A percentile compares a stretch with the other conserved stretches of the same genome.
Conservation (phyloP, 2,113 vertebrate genomes). For the Cariama cristata region DNA sequence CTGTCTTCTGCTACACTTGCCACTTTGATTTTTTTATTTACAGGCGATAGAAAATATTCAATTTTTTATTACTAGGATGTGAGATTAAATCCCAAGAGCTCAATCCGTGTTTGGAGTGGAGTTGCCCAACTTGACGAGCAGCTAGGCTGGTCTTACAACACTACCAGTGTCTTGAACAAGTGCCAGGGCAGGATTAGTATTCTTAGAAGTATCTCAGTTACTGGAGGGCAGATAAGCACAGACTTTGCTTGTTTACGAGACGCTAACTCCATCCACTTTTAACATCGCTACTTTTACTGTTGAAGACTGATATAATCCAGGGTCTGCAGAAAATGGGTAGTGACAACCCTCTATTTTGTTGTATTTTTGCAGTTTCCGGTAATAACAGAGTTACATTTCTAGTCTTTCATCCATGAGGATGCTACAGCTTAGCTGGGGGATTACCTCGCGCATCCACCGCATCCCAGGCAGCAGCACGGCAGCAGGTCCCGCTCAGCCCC, state of each 20-base stretch:
- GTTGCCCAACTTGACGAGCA: not conserved
- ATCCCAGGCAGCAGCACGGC: not conserved
- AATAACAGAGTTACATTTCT: not conserved
- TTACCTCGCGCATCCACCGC: not conserved
- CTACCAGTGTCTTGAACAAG: not conserved
- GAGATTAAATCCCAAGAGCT: not conserved
- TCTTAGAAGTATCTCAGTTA: not conserved
- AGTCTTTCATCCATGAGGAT: not conserved
- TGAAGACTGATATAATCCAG: not conserved
- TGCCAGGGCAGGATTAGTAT: not conserved
- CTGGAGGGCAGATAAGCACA: not conserved
- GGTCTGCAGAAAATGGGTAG: not conserved
- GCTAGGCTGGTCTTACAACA: not conserved
- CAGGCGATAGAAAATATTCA: not conserved
- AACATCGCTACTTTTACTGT: not conserved
- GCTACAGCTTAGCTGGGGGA: not conserved
- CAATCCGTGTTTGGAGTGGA: not conserved
- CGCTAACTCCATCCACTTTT: not conserved
- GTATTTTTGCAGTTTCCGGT: not conserved
- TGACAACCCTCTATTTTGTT: not conserved
- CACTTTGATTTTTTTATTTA: not conserved
- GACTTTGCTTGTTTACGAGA: not conserved
- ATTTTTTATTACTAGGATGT: fast-evolving
- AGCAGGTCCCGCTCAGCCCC: not conserved
- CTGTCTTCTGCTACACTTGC: not conserved